Evolutionary conservation across 2,797 vertebrate species (phyloP).

Genomic region (Scomberomorus guttatus): DNA sequence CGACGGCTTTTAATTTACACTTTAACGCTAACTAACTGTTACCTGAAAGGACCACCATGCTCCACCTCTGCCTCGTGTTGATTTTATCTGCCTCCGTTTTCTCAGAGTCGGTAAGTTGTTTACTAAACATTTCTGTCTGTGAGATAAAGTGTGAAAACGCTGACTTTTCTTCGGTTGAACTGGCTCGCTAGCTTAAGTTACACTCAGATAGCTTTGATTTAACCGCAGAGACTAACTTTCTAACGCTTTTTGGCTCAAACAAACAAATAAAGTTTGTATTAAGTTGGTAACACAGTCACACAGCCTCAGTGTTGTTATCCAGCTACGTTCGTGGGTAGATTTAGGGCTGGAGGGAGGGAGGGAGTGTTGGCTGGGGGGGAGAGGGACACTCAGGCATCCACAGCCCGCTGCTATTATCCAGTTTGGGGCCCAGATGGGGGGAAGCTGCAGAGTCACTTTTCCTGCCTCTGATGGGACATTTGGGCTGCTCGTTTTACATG

Average conservation of each 20-base stretch:
- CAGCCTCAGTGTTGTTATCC: constrained; percentile 28
- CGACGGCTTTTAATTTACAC: no score
- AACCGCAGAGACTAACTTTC: background rate
- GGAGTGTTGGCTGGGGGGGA: background rate
- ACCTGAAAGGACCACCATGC: constrained; percentile 61
- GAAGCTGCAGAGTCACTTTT: constrained; percentile 21
- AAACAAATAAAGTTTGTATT: no score
- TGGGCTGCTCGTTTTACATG: background rate
- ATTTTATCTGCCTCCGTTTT: constrained; percentile 77
- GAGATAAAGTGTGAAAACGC: background rate
- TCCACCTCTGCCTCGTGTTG: constrained; percentile 77
- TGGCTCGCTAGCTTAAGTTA: background rate
- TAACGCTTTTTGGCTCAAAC: no score
- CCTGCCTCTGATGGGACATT: constrained; percentile 24
- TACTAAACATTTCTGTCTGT: background rate
- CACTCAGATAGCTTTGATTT: background rate
- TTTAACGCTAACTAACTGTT: no score
- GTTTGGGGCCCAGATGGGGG: constrained; percentile 54
- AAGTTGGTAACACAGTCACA: no score
- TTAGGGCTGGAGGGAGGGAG: background rate
- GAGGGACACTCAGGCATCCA: constrained; percentile 1
- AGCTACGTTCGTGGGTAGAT: background rate
- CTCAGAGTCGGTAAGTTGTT: constrained; percentile 86
- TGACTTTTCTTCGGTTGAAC: background rate
- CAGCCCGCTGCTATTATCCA: constrained; percentile 46